Evolutionary conservation across 2,113 vertebrate genomes (phyloP), one percentile per base, ranked within the genome.

Genomic region (Genyomyrus donnyi): DNA sequence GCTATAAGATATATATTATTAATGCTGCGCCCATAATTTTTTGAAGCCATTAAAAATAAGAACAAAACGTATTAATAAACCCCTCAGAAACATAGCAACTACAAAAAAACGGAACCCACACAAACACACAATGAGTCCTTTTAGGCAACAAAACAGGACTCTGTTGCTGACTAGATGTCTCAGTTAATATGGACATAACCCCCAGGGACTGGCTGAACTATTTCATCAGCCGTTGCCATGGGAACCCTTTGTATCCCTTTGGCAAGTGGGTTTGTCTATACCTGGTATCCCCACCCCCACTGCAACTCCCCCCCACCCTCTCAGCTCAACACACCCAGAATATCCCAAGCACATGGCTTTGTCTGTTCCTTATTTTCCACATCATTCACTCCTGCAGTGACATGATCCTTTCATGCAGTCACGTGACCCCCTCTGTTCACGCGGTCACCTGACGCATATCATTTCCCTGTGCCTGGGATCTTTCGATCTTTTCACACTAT

Each of bases 101-200:
- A 85, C 84, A 50, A n/a, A 85, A 85, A 87, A 88, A 56, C 50
- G 17, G 85, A 86, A 74, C 70, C 88, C 66, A 88, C 74, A 35
- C 77, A 53, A 39, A 86, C 80, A 88, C 91, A 88, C n/a, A 83
- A 85, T 45, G 77, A 35, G 31, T 87, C 48, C 86, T 42, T 46
- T 58, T 2, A 84, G 52, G 62, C 70, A 91, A 50, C 84, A 90
- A 88, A 42, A 89, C 27, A 56, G 10, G 31, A 39, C 53, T 85
- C 45, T 21, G 56, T 39, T 21, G 6, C 31, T 74, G 62, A 88
- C 88, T 66, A 17, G n/a, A 88, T 58, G 62, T 45, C 56, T 48
- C 62, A 42, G 35, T 89, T 89, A 89, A 83, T 83, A 39, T 89
- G 74, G 48, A 89, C 70, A 52, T 89, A 56, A 53, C 70, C 88